These are phyloP conservation scores for Crenuchus spilurus DNA, from an alignment of 2,797 vertebrate species.

Conservation along the genomic window DNA sequence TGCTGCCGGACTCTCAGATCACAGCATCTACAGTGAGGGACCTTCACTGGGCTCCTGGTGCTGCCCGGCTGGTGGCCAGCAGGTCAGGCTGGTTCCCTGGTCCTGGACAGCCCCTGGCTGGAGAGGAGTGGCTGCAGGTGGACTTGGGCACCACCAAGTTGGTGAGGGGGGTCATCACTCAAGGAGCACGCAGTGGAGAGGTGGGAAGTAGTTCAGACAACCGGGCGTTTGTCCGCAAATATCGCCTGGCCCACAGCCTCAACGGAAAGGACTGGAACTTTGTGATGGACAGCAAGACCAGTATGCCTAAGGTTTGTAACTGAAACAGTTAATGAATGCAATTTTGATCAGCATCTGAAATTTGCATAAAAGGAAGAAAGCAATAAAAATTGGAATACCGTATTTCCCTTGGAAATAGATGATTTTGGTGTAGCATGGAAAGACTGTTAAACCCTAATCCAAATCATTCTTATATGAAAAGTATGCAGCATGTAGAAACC, in stretches of 20 bases:
- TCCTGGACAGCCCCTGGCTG: constrained; percentile 83
- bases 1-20: constrained; percentile 91
- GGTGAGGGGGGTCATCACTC: constrained; percentile 89
- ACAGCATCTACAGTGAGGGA: constrained; percentile 89
- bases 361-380: no score
- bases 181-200: constrained; percentile 91
- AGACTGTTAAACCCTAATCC: no score
- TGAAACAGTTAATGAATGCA: no score
- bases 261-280: constrained; percentile 90
- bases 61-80: constrained; percentile 90
- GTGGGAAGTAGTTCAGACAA: constrained; percentile 84
- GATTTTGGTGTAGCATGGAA: no score
- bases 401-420: no score
- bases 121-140: constrained; percentile 96
- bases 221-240: constrained; percentile 92
- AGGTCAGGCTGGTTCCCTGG: constrained; percentile 93
- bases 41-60: constrained; percentile 87
- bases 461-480: no score
- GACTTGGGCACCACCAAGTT: constrained; percentile 86
- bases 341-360: no score
- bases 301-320: constrained; percentile 86
- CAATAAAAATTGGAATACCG: no score
- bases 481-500: no score
- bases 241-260: constrained; percentile 90
- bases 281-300: constrained; percentile 88